These are phyloP conservation scores for Alca torda DNA, from an alignment of 2,797 vertebrate species.

Conservation along the genomic window DNA sequence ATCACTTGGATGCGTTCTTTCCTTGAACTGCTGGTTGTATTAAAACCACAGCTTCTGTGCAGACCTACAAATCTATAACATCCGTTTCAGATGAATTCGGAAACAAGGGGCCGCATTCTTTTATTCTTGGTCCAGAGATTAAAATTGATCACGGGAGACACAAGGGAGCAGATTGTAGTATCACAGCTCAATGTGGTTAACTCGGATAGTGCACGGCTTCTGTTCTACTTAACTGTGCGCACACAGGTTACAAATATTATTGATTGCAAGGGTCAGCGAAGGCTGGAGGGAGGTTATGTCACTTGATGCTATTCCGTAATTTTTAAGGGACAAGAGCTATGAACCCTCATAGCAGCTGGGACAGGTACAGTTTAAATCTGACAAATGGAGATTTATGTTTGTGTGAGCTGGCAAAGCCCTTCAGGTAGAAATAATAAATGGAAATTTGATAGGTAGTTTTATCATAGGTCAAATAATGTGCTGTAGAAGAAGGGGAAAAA, in stretches of 20 bases:
- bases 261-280: slow-evolving; percentile 70
- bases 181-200: slow-evolving; percentile 75
- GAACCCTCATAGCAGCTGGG: slow-evolving; percentile 52
- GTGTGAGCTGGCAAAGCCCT: slow-evolving; percentile 71
- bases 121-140: slow-evolving; percentile 76
- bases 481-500: slow-evolving; percentile 55
- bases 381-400: slow-evolving; percentile 77
- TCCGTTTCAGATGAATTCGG: slow-evolving; percentile 71
- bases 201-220: slow-evolving; percentile 64
- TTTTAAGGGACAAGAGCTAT: slow-evolving; percentile 72
- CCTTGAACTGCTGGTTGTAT: slow-evolving; percentile 62
- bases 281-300: slow-evolving; percentile 51
- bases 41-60: slow-evolving; percentile 62
- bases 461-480: slow-evolving; percentile 77
- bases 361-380: slow-evolving; percentile 74
- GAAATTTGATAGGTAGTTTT: slow-evolving; percentile 77
- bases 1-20: slow-evolving; percentile 61
- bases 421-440: slow-evolving; percentile 79
- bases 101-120: slow-evolving; percentile 67
- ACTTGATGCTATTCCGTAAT: slow-evolving; percentile 65
- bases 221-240: slow-evolving; percentile 65
- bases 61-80: slow-evolving; percentile 72
- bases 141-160: slow-evolving; percentile 79
- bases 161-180: slow-evolving; percentile 67
- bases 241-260: slow-evolving; percentile 73